A percentile compares a stretch with the other conserved stretches of the same genome.
phyloP scores from a whole-genome alignment of 2,888 invertebrate species.

The Labia minor region DNA sequence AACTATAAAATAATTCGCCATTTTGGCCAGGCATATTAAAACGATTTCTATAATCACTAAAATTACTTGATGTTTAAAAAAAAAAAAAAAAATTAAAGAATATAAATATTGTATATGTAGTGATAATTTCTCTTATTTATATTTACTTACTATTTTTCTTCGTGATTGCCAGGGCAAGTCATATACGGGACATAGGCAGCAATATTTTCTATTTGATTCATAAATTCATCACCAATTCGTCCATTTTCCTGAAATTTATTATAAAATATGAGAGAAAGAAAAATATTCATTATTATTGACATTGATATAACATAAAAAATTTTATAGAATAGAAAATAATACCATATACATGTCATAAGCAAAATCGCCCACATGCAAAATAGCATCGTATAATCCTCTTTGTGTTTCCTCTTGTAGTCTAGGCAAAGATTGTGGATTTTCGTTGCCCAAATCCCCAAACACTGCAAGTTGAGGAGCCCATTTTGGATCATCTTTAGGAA shows the following conservation, averaged over 20 bases:
- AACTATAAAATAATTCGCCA: conserved; percentile 71
- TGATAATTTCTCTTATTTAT: background rate
- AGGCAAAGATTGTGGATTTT: conserved; percentile 77
- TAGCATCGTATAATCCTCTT: conserved; percentile 66
- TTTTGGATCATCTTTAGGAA: conserved; percentile 50
- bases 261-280: background rate
- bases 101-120: background rate
- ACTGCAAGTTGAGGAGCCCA: conserved; percentile 77
- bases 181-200: conserved; percentile 86
- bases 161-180: conserved; percentile 89
- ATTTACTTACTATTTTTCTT: conserved; percentile 60
- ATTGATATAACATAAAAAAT: conserved; percentile 9
- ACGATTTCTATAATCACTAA: conserved; percentile 83
- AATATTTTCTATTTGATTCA: conserved; percentile 81
- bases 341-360: conserved; percentile 84
- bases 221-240: conserved; percentile 78
- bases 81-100: conserved; percentile 31
- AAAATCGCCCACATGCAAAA: conserved; percentile 89
- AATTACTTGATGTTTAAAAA: no score
- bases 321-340: no score
- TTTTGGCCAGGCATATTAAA: conserved; percentile 79
- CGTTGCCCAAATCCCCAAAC: conserved; percentile 90
- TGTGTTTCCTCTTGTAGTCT: conserved; percentile 76
- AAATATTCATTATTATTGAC: conserved; percentile 27
- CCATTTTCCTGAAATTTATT: conserved; percentile 49